Evolutionary conservation across 2,888 invertebrate species (phyloP).

Genomic region (Acanthosepion pharaonis): DNA sequence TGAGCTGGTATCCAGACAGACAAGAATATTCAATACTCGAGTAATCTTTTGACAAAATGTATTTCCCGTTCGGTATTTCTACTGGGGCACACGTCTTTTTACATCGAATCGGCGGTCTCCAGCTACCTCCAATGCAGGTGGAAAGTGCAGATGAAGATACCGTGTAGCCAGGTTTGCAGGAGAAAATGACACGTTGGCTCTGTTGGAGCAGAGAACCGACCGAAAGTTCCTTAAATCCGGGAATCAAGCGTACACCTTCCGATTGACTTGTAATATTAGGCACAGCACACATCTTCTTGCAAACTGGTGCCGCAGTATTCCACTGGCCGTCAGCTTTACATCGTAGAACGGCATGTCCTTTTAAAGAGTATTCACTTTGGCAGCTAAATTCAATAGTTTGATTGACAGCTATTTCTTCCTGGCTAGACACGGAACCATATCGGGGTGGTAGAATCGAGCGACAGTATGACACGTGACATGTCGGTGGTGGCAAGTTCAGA

Average conservation of each 20-base stretch:
- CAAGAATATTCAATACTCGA: background rate
- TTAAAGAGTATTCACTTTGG: background rate
- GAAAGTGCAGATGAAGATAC: background rate
- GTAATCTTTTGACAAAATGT: background rate
- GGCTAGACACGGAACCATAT: background rate
- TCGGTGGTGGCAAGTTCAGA: background rate
- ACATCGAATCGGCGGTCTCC: background rate
- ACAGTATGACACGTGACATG: background rate
- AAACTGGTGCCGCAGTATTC: background rate
- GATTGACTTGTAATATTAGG: background rate
- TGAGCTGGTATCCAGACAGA: background rate
- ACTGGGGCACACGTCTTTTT: background rate
- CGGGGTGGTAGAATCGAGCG: background rate
- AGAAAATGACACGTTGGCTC: background rate
- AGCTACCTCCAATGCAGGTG: background rate
- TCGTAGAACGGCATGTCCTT: background rate
- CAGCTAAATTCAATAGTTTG: background rate
- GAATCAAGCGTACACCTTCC: background rate
- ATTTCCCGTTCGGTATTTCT: background rate
- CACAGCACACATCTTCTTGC: background rate
- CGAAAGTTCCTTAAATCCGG: background rate
- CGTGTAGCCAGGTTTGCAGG: background rate
- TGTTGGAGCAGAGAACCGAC: background rate
- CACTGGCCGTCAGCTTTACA: background rate
- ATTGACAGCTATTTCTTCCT: background rate